These are phyloP conservation scores for Nibea albiflora DNA, from an alignment of 2,113 vertebrate genomes.

Conservation along the genomic window DNA sequence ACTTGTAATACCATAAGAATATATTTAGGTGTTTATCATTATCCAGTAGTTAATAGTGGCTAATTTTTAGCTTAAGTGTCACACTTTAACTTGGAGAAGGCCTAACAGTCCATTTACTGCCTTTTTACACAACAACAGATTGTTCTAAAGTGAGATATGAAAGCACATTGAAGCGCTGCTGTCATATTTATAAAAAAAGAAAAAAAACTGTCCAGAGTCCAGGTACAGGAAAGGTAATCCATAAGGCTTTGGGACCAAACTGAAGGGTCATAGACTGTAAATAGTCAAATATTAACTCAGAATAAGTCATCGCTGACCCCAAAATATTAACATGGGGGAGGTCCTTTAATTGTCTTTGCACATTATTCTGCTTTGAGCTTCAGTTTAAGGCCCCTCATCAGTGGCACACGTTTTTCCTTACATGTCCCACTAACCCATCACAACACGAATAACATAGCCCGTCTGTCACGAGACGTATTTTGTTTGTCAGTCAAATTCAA, in stretches of 20 bases:
- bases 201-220: not conserved
- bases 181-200: not conserved
- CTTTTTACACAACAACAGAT: not conserved
- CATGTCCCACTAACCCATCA: conserved; percentile 55
- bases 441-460: not conserved
- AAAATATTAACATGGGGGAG: not conserved
- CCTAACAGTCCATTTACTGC: not conserved
- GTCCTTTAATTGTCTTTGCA: not conserved
- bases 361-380: not conserved
- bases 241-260: not conserved
- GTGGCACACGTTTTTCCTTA: not conserved
- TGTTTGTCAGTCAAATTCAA: conserved; percentile 15
- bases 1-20: not conserved
- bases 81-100: not conserved
- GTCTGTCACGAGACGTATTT: not conserved
- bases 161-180: not conserved
- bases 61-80: not conserved
- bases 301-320: not conserved
- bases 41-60: not conserved
- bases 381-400: conserved; percentile 11
- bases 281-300: conserved; percentile 68
- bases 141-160: not conserved
- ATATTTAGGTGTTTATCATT: not conserved
- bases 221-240: not conserved
- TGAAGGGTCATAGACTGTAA: not conserved